phyloP scores from a whole-genome alignment of 2,113 vertebrate genomes.

The Glareola pratincola region DNA sequence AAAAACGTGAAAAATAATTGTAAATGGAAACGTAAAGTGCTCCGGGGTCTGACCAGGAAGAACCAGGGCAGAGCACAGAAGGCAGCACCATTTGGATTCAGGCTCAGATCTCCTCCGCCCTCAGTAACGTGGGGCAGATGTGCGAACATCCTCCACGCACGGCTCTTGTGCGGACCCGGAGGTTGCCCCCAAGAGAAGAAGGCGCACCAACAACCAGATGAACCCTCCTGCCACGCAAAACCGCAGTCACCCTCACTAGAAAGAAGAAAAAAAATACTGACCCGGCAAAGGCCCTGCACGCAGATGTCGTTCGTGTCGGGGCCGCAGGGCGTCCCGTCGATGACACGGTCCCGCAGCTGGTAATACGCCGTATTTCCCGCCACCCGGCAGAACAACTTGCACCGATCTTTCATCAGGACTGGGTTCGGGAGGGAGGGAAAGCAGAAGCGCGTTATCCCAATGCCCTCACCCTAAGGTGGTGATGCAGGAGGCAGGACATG shows the following conservation, averaged over 20 bases:
- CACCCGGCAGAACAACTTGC: slow-evolving; percentile 97
- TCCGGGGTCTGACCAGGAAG: background rate
- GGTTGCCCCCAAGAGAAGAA: fast-evolving
- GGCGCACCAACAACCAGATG: fast-evolving
- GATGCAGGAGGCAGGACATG: background rate
- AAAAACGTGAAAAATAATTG: background rate
- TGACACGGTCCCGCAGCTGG: slow-evolving; percentile 95
- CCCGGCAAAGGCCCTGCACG: slow-evolving; percentile 97
- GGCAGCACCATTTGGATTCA: background rate
- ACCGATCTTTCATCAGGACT: slow-evolving; percentile 98
- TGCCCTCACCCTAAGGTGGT: fast-evolving
- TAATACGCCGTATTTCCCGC: slow-evolving; percentile 94
- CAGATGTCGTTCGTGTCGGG: slow-evolving; percentile 97
- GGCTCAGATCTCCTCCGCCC: background rate
- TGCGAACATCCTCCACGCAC: background rate
- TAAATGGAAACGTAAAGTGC: background rate
- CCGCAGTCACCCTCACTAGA: background rate
- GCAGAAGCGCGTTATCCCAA: background rate
- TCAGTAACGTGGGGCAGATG: background rate
- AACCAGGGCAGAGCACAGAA: background rate
- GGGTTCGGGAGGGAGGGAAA: background rate
- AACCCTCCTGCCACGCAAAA: background rate
- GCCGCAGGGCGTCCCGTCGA: slow-evolving; percentile 93
- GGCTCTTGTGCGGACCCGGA: background rate
- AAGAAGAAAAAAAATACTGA: slow-evolving; percentile 43